Evolutionary conservation across 2,888 invertebrate species (phyloP), one percentile per base, ranked within the genome.

Genomic region (Lasioglossum morio): DNA sequence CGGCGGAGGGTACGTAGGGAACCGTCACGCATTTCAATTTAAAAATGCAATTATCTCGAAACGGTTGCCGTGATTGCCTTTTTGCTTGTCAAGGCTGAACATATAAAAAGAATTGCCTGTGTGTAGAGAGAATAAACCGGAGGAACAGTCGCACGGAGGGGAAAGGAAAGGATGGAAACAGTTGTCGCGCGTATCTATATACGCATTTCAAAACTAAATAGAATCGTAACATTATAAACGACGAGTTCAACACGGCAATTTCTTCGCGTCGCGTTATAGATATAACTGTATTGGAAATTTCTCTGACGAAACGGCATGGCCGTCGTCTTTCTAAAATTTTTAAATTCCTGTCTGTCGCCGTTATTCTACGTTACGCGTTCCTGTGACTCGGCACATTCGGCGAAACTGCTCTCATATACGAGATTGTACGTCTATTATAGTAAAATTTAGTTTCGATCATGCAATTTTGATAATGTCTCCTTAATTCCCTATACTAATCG

Each of bases 41-140:
- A 84, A 82, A 84, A 84, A 84, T 84, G 83, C 84, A 82, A 84
- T 84, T 84, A 84, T 84, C 84, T 70, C 77, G 84, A 82, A 84
- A 84, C 73, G 73, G 69, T 77, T 46, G 46, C 27, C 57, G 66
- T 73, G 77, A 84, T 84, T 84, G 82, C 72, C 73, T 77, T 82
- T 83, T 84, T 84, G 66, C 82, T 82, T 84, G 77, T 82, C 83
- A 73, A 84, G 83, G 76, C 73, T 66, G 72, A n/a, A 76, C 27
- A 34, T 77, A 77, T 72, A 72, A 73, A 82, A 53, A 69, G 57
- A 40, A 40, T 72, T 72, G 46, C 73, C 23, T 34, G n/a, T 23
- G 57, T 57, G n/a, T 48, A 43, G 34, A 34, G 43, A 27, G 43
- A 72, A 40, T 70, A 70, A 40, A 70, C 23, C 69, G 40, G 69